Percentiles rank a stretch among this genome's conserved stretches.
Evolutionary conservation across 2,113 vertebrate genomes (phyloP).

Genomic region (Ailurus styani): DNA sequence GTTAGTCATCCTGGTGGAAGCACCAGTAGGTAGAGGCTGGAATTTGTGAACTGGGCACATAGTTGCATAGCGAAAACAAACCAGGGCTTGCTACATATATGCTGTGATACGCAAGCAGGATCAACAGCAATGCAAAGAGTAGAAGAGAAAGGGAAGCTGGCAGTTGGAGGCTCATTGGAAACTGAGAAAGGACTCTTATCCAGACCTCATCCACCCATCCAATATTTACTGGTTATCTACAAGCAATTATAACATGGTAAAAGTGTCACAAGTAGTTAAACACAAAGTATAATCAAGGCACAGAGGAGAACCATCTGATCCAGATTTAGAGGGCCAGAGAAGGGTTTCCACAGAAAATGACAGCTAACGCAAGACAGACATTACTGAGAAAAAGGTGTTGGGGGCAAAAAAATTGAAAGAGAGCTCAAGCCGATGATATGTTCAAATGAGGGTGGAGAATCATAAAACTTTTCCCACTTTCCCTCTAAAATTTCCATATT

Average conservation of each 20-base stretch:
- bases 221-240: not conserved
- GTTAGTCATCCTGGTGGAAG: not conserved
- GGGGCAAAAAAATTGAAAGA: not conserved
- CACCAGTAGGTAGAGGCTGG: not conserved
- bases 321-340: not conserved
- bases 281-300: not conserved
- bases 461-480: not conserved
- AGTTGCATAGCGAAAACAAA: not conserved
- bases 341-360: not conserved
- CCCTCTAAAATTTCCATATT: not conserved
- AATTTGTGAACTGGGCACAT: not conserved
- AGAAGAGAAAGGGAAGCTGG: not conserved
- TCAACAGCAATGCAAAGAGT: not conserved
- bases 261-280: not conserved
- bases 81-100: not conserved
- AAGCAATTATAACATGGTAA: not conserved
- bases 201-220: not conserved
- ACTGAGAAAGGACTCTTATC: not conserved
- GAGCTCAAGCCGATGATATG: not conserved
- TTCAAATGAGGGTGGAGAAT: not conserved
- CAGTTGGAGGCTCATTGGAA: not conserved
- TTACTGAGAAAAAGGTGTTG: not conserved
- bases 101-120: not conserved
- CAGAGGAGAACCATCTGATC: not conserved
- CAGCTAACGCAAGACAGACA: not conserved